Conservation (phyloP, 1,140 invertebrate species). For the Bombus ignitus region DNA sequence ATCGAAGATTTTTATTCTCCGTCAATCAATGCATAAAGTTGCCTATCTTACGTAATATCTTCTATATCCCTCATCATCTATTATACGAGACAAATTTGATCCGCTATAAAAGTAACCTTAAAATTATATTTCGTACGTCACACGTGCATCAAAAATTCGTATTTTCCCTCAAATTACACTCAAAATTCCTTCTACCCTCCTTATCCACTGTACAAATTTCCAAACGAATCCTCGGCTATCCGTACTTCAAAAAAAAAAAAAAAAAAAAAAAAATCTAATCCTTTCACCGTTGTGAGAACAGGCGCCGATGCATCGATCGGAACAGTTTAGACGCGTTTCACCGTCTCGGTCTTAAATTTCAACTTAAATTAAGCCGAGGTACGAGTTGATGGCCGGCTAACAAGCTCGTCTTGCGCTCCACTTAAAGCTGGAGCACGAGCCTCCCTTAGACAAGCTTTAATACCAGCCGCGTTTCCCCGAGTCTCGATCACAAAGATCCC, state of each 20-base stretch:
- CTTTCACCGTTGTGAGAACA: neutral
- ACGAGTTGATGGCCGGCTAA: neutral
- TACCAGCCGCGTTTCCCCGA: neutral
- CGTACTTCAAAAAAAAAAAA: too few relatives aligned
- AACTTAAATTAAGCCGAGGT: neutral
- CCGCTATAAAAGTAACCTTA: neutral
- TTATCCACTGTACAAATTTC: too few relatives aligned
- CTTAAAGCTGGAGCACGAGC: constrained; percentile 9
- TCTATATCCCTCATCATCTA: too few relatives aligned
- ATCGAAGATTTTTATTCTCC: neutral
- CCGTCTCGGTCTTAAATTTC: neutral
- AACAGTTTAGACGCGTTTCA: neutral
- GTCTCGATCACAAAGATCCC: neutral
- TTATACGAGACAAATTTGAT: neutral
- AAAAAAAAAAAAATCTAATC: neutral
- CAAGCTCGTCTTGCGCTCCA: neutral
- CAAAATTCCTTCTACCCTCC: neutral
- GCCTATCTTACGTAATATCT: too few relatives aligned
- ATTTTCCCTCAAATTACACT: neutral
- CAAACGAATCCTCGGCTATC: too few relatives aligned
- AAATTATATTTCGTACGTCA: too few relatives aligned
- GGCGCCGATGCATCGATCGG: neutral
- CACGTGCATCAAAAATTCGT: neutral
- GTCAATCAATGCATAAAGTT: neutral
- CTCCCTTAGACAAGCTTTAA: neutral